Evolutionary conservation across 2,113 vertebrate genomes (phyloP).

Genomic region (Cyanistes caeruleus): DNA sequence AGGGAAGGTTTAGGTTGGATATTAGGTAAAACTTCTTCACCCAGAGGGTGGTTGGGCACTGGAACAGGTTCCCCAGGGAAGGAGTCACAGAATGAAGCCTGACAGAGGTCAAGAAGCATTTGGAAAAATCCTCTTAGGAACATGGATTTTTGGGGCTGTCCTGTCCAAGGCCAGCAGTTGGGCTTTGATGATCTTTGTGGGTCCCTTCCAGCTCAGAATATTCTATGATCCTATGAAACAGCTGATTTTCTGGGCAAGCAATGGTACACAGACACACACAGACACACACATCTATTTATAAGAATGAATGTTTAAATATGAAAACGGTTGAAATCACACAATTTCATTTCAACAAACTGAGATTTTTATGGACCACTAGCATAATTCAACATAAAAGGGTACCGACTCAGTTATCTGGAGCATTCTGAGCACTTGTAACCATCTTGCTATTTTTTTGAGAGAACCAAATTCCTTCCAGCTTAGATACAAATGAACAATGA

Average conservation of each 20-base stretch:
- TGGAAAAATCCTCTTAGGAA: background rate
- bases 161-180: background rate
- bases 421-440: background rate
- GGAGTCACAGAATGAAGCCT: background rate
- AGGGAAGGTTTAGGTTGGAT: background rate
- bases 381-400: background rate
- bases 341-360: background rate
- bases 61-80: background rate
- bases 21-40: background rate
- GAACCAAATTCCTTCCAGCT: background rate
- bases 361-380: background rate
- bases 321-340: background rate
- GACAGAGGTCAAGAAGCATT: background rate
- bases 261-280: background rate
- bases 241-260: background rate
- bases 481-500: background rate
- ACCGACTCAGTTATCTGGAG: background rate
- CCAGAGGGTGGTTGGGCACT: background rate
- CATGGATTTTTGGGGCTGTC: background rate
- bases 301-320: background rate
- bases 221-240: background rate
- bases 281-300: rapidly evolving
- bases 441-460: background rate
- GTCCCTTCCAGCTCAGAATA: background rate
- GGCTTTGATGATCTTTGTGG: background rate